Percentiles rank a stretch among this genome's conserved stretches.
phyloP scores from a whole-genome alignment of 2,113 vertebrate species.

The Microtus richardsoni region DNA sequence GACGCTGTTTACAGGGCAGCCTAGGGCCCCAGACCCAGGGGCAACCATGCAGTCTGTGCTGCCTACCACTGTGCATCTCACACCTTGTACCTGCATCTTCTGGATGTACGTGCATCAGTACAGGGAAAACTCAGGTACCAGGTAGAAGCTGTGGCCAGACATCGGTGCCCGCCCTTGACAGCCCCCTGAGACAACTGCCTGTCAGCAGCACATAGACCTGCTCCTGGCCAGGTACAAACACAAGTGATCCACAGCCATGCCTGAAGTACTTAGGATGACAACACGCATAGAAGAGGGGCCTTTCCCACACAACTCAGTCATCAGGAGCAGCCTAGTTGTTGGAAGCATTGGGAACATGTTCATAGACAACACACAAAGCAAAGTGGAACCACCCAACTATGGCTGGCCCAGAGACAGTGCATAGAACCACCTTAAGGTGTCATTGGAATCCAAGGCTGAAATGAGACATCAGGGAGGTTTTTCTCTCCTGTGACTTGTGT shows the following conservation, averaged over 20 bases:
- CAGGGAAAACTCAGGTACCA: background rate
- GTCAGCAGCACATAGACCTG: background rate
- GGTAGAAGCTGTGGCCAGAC: background rate
- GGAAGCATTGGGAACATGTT: rapidly evolving
- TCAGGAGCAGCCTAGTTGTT: background rate
- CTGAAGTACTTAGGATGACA: background rate
- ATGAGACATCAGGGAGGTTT: background rate
- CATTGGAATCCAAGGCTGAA: background rate
- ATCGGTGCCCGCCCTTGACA: rapidly evolving
- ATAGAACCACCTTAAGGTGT: too few species aligned
- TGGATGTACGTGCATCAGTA: background rate
- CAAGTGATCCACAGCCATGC: background rate
- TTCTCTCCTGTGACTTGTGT: rapidly evolving
- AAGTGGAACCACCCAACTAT: background rate
- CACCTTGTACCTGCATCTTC: background rate
- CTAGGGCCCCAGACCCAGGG: background rate
- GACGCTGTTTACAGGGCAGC: rapidly evolving
- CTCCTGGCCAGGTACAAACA: background rate
- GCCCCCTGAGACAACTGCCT: background rate
- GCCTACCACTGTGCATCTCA: background rate
- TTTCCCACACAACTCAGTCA: rapidly evolving
- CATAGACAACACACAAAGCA: background rate
- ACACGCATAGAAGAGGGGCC: rapidly evolving
- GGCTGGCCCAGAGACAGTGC: background rate
- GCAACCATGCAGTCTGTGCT: rapidly evolving